These are phyloP conservation scores for Diplogasteroides magnus DNA, from an alignment of 1,140 invertebrate species.

Conservation along the genomic window DNA sequence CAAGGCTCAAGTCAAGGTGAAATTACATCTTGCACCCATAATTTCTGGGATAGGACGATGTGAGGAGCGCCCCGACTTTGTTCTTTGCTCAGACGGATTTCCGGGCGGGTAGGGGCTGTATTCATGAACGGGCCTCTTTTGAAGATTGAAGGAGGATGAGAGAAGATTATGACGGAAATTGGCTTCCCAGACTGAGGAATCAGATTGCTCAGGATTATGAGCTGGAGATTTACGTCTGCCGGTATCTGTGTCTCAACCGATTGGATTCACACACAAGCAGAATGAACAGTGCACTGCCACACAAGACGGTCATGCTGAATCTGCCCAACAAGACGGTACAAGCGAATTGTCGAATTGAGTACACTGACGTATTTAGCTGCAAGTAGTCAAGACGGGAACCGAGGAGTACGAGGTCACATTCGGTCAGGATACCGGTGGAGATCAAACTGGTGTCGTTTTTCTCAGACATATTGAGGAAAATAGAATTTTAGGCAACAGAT, in stretches of 20 bases:
- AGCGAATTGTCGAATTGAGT: background rate
- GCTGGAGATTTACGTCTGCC: constrained; percentile 3
- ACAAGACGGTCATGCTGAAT: background rate
- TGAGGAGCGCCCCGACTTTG: too few relatives aligned
- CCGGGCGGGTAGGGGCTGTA: too few relatives aligned
- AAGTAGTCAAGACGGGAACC: background rate
- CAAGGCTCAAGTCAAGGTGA: constrained; percentile 16
- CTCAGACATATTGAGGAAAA: too few relatives aligned
- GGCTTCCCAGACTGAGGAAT: background rate
- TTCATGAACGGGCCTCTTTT: too few relatives aligned
- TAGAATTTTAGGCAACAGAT: background rate
- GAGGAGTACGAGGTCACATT: background rate
- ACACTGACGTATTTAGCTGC: background rate
- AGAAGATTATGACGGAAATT: too few relatives aligned
- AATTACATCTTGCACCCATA: background rate
- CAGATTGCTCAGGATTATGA: background rate
- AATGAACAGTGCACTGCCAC: background rate
- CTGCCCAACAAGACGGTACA: background rate
- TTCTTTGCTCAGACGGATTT: too few relatives aligned
- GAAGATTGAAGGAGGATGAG: background rate
- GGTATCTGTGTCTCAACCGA: background rate
- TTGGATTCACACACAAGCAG: background rate
- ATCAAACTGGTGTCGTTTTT: too few relatives aligned
- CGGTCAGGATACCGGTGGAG: background rate
- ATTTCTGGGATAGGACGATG: too few relatives aligned